Percentiles rank a stretch among this genome's conserved stretches.
These are phyloP conservation scores for Anabacerthia variegaticeps DNA, from an alignment of 2,797 vertebrate species.

Conservation along the genomic window DNA sequence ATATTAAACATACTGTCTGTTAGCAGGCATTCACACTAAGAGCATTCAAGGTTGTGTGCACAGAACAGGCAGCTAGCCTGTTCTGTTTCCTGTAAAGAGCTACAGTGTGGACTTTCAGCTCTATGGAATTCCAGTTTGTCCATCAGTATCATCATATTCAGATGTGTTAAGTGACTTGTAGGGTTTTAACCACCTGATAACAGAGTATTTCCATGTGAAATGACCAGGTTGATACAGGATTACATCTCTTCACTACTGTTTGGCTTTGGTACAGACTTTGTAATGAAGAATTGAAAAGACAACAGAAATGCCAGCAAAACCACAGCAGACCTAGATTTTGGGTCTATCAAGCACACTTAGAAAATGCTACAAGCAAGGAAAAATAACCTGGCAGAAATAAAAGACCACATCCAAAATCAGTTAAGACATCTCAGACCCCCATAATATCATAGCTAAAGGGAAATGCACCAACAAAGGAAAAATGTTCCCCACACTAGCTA, in stretches of 20 bases:
- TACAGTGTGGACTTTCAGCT: not conserved
- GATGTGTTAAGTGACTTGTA: not conserved
- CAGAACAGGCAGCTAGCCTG: not conserved
- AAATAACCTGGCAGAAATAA: not conserved
- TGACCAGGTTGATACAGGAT: not conserved
- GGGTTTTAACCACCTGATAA: not conserved
- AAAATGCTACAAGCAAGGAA: not conserved
- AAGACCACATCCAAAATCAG: not conserved
- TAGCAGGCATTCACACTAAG: not conserved
- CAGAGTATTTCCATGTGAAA: not conserved
- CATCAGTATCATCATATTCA: not conserved
- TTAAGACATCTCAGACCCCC: not conserved
- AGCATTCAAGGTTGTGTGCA: not conserved
- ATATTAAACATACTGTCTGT: not conserved
- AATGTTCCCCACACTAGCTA: not conserved
- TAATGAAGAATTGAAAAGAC: not conserved
- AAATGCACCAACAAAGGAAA: not conserved
- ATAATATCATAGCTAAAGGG: not conserved
- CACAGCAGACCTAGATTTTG: not conserved
- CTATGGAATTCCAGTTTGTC: not conserved
- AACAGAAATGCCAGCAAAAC: not conserved
- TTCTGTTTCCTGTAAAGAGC: not conserved
- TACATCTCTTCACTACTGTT: not conserved
- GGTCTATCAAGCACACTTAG: not conserved
- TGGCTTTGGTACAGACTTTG: not conserved